phyloP scores from a whole-genome alignment of 2,113 vertebrate genomes.

The Lipotes vexillifer region DNA sequence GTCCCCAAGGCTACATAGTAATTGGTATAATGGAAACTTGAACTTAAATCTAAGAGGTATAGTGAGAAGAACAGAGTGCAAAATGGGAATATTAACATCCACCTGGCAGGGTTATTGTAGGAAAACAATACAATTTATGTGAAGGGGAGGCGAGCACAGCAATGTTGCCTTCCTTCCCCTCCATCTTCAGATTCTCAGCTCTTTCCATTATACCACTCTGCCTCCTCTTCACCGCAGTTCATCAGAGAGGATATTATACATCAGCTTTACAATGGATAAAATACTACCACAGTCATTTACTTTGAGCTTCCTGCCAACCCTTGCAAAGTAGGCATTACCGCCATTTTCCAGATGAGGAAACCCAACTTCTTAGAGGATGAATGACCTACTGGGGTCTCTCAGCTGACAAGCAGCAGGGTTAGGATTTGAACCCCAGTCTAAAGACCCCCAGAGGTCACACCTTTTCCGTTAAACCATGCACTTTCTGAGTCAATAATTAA shows the following conservation, averaged over 20 bases:
- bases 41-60: not conserved
- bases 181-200: not conserved
- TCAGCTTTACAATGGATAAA: not conserved
- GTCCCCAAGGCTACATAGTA: not conserved
- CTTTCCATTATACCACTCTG: not conserved
- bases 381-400: not conserved
- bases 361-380: not conserved
- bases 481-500: not conserved
- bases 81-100: not conserved
- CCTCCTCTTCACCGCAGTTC: not conserved
- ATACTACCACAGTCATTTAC: not conserved
- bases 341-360: not conserved
- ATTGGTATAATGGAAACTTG: not conserved
- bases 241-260: not conserved
- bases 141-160: not conserved
- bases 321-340: not conserved
- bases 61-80: not conserved
- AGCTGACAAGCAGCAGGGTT: not conserved
- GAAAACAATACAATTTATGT: accelerated
- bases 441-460: not conserved
- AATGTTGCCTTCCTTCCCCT: not conserved
- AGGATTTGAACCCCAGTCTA: not conserved
- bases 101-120: not conserved
- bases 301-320: not conserved
- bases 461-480: not conserved